These are phyloP conservation scores for Apis mellifera DNA, from an alignment of 1,140 invertebrate genomes.

Conservation along the genomic window Amel_HAv3.1 CM009931.2:4979501-4980000, in stretches of 20 bases:
- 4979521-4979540: too few species aligned
- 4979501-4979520: conserved; percentile 12
- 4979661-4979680: conserved; percentile 2
- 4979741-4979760: not conserved
- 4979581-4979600: conserved; percentile 43
- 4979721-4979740: conserved; percentile 23
- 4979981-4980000: too few species aligned
- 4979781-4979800: not conserved
- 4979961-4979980: too few species aligned
- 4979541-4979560: not conserved
- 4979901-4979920: too few species aligned
- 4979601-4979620: conserved; percentile 43
- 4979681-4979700: not conserved
- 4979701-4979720: conserved; percentile 3
- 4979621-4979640: conserved; percentile 34
- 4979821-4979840: too few species aligned
- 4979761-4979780: not conserved
- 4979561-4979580: not conserved
- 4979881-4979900: too few species aligned
- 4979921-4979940: too few species aligned
- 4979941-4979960: too few species aligned
- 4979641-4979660: not conserved
- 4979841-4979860: too few species aligned
- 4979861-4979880: too few species aligned
- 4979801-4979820: too few species aligned